These are phyloP conservation scores for Cerceris rybyensis DNA, from an alignment of 2,888 invertebrate species.

Conservation along the genomic window DNA sequence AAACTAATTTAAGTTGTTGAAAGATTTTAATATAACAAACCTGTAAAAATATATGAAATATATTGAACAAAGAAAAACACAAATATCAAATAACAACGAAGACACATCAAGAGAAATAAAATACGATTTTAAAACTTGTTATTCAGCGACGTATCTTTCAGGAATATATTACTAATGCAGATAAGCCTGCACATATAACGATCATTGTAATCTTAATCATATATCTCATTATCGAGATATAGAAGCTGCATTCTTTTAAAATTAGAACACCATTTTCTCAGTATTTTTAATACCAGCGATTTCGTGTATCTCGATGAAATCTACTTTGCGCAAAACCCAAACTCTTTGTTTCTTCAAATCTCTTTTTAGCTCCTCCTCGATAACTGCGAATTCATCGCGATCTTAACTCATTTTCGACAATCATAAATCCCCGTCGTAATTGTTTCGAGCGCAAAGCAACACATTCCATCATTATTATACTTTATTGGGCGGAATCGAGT, in stretches of 20 bases:
- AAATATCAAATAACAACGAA: background rate
- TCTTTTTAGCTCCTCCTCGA: conserved; percentile 3
- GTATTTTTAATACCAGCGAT: background rate
- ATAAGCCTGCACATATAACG: background rate
- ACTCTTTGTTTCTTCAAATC: background rate
- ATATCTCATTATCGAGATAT: conserved; percentile 1
- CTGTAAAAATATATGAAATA: too few relatives aligned
- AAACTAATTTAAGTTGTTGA: too few relatives aligned
- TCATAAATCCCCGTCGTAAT: conserved; percentile 41
- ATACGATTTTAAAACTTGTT: background rate
- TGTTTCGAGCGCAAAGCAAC: conserved; percentile 27
- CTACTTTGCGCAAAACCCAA: too few relatives aligned
- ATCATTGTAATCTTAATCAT: background rate
- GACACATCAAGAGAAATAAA: background rate
- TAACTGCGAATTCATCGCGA: background rate
- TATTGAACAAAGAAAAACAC: too few relatives aligned
- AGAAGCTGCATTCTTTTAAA: background rate
- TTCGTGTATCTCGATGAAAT: background rate
- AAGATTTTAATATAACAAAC: too few relatives aligned
- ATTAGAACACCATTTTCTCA: conserved; percentile 3
- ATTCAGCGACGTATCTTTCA: background rate
- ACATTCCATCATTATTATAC: conserved; percentile 30
- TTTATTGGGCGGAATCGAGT: conserved; percentile 24
- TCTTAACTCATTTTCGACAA: conserved; percentile 18
- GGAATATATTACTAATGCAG: background rate